A percentile compares a stretch with the other conserved stretches of the same genome.
phyloP scores from a whole-genome alignment of 2,113 vertebrate genomes.

The Origma solitaria region DNA sequence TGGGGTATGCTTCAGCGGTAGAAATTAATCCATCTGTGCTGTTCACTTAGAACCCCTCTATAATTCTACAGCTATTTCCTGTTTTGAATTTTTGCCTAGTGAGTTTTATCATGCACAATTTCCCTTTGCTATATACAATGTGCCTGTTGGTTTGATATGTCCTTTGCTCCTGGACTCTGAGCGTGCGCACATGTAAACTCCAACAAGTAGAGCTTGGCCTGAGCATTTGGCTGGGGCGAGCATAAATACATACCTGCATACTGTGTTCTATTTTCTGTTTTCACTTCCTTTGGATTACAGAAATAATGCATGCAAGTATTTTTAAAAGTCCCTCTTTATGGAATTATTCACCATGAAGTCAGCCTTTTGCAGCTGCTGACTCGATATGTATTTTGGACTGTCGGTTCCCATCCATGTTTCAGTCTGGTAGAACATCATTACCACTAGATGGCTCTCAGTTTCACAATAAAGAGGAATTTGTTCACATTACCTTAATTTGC shows the following conservation, averaged over 20 bases:
- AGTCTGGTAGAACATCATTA: neutral
- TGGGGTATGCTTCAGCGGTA: neutral
- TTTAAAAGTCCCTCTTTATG: neutral
- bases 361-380: neutral
- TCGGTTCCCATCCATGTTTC: neutral
- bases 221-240: neutral
- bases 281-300: neutral
- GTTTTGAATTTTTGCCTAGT: neutral
- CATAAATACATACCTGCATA: neutral
- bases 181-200: neutral
- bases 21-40: neutral
- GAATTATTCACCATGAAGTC: neutral
- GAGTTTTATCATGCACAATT: neutral
- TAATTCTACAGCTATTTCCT: neutral
- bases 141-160: neutral
- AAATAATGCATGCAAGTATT: neutral
- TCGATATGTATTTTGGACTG: rapidly evolving
- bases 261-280: neutral
- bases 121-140: neutral
- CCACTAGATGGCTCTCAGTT: conserved; percentile 65
- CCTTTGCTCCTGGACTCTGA: neutral
- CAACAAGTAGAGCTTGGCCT: neutral
- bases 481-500: neutral
- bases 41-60: neutral
- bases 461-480: neutral